Conservation (phyloP, 2,888 invertebrate genomes). For the Spialia ferax region DNA sequence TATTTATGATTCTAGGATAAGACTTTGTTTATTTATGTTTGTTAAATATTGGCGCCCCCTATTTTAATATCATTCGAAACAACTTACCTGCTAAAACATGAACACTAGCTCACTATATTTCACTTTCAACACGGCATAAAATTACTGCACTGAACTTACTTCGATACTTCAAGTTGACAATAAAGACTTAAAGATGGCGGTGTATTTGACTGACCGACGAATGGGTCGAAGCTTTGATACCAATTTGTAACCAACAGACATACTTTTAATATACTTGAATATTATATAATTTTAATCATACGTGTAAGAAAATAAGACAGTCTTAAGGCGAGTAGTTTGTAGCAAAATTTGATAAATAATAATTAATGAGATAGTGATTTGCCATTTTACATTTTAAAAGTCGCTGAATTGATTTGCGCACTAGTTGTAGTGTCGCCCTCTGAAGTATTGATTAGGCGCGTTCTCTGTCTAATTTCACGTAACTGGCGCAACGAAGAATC, state of each 20-base stretch:
- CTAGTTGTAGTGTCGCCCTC: constrained; percentile 3
- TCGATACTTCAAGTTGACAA: constrained; percentile 75
- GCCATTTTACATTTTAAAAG: too few relatives aligned
- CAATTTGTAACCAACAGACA: constrained; percentile 42
- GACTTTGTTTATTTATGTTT: constrained; percentile 53
- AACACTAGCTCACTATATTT: constrained; percentile 66
- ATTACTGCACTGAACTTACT: constrained; percentile 68
- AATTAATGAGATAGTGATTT: too few relatives aligned
- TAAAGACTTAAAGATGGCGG: constrained; percentile 80
- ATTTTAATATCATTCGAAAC: constrained; percentile 57
- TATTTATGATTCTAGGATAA: not conserved
- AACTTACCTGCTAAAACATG: constrained; percentile 73
- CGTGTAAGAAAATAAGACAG: too few relatives aligned
- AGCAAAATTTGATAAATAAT: too few relatives aligned
- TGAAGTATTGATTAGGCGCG: not conserved
- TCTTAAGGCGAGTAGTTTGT: too few relatives aligned
- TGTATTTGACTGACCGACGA: constrained; percentile 60
- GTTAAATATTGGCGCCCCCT: constrained; percentile 74
- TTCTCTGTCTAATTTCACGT: constrained; percentile 3
- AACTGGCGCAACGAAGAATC: too few relatives aligned
- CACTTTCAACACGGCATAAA: constrained; percentile 63
- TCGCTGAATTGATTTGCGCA: not conserved
- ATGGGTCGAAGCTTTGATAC: constrained; percentile 46
- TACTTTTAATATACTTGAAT: constrained; percentile 32
- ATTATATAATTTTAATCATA: too few relatives aligned